phyloP scores from a whole-genome alignment of 2,113 vertebrate species.

The Ophiodon elongatus region DNA sequence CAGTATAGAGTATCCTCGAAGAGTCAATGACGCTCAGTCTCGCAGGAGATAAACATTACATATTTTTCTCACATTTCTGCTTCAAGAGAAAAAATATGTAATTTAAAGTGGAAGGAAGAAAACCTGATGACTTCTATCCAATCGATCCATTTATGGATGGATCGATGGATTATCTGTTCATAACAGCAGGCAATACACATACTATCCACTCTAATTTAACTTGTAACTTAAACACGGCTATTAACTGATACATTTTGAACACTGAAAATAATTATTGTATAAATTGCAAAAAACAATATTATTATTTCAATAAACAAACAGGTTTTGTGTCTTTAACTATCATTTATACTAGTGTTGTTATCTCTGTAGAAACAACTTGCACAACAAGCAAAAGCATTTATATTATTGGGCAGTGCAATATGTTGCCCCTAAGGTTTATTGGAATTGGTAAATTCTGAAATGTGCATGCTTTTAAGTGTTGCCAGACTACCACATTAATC shows the following conservation, averaged over 20 bases:
- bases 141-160: conserved; percentile 32
- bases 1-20: background rate
- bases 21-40: conserved; percentile 8
- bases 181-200: conserved; percentile 21
- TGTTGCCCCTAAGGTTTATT: background rate
- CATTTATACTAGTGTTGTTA: background rate
- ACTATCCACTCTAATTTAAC: too few species aligned
- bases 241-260: background rate
- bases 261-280: background rate
- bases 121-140: conserved; percentile 24
- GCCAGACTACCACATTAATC: background rate
- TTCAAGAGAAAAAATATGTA: conserved; percentile 33
- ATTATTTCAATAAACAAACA: background rate
- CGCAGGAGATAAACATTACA: conserved; percentile 35
- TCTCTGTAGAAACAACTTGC: background rate
- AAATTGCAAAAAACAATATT: background rate
- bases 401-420: background rate
- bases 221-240: background rate
- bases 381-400: background rate
- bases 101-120: conserved; percentile 48
- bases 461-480: background rate
- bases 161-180: conserved; percentile 42
- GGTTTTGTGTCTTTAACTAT: background rate
- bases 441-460: background rate
- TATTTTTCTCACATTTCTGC: conserved; percentile 41